Evolutionary conservation across 2,888 invertebrate species (phyloP), one percentile per base, ranked within the genome.

Genomic region (Machimus rusticus): DNA sequence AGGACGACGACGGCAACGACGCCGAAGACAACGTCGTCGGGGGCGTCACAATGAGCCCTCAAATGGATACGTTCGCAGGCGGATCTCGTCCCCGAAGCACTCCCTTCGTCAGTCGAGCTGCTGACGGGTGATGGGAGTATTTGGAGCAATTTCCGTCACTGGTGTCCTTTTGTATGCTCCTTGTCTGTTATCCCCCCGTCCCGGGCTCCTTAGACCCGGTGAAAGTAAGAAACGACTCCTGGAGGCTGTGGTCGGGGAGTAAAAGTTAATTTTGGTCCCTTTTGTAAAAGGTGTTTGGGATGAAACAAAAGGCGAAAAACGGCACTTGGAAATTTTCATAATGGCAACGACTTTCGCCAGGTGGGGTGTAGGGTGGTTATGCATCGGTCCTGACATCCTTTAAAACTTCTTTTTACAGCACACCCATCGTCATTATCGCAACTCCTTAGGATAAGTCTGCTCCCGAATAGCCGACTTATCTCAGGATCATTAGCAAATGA

Each of bases 401-500:
- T 14, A 84, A 39, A 39, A 34, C 28, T 39, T 39, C 39, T 28
- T 76, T 74, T 46, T 86, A 39, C 74, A 74, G 46, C 39, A 55
- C 12, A 55, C 12, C 31, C 31, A 14, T 74, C 37, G 84, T 37
- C 31, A 86, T 76, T 86, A 86, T 86, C 39, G 51, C 51, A 51
- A 43, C 37, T 86, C 51, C n/a, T 86, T 76, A 31, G n/a, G 43
- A 23, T 28, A 5, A 43, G 39, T 23, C 14, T 19, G 19, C 6
- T 19, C 16, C 14, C 51, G 31, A 86, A 46, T 12, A 55, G 5
- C 76, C 34, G 5, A 55, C 37, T 77, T 57, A 86, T 77, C 55
- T 37, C 43, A 55, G 57, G 55, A 77, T 86, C 86, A 86, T 86
- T 86, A 86, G 77, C 34, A 86, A 86, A 86, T 86, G 74, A 51